A percentile compares a stretch with the other conserved stretches of the same genome.
These are phyloP conservation scores for Lasioglossum albipes DNA, from an alignment of 1,140 invertebrate genomes.

Conservation along the genomic window DNA sequence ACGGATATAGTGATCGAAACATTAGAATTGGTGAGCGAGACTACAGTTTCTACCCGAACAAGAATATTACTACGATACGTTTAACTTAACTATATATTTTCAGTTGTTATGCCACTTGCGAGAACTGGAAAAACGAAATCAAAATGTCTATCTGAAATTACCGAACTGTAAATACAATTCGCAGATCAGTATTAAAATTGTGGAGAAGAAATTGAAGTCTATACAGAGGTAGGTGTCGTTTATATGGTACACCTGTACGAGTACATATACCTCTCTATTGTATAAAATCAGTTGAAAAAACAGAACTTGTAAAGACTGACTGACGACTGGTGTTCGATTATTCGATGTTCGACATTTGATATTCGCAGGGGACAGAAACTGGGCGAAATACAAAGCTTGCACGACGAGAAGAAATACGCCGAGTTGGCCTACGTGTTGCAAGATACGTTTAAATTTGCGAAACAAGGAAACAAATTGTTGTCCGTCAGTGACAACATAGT, in stretches of 20 bases:
- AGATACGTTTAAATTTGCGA: conserved; percentile 82
- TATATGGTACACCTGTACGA: neutral
- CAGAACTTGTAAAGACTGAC: neutral
- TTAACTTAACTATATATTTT: conserved; percentile 42
- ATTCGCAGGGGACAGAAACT: conserved; percentile 80
- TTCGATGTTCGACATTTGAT: too few species aligned
- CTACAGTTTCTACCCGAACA: neutral
- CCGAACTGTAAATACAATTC: conserved; percentile 81
- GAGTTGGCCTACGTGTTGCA: conserved; percentile 84
- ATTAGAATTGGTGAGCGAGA: conserved; percentile 74
- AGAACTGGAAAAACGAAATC: conserved; percentile 67
- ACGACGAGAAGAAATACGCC: conserved; percentile 83
- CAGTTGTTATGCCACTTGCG: conserved; percentile 75
- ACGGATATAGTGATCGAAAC: conserved; percentile 78
- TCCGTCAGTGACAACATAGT: conserved; percentile 70
- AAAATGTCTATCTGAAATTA: conserved; percentile 73
- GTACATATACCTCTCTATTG: conserved; percentile 12
- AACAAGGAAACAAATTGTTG: conserved; percentile 69
- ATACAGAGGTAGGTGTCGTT: conserved; percentile 77
- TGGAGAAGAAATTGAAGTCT: conserved; percentile 78
- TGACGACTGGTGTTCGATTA: too few species aligned
- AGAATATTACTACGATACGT: neutral
- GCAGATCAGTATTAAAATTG: conserved; percentile 74
- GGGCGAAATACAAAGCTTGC: conserved; percentile 81
- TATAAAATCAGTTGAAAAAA: neutral